These are phyloP conservation scores for Caenorhabditis sp. DNA, from an alignment of 2,888 invertebrate species.

Conservation along the genomic window DNA sequence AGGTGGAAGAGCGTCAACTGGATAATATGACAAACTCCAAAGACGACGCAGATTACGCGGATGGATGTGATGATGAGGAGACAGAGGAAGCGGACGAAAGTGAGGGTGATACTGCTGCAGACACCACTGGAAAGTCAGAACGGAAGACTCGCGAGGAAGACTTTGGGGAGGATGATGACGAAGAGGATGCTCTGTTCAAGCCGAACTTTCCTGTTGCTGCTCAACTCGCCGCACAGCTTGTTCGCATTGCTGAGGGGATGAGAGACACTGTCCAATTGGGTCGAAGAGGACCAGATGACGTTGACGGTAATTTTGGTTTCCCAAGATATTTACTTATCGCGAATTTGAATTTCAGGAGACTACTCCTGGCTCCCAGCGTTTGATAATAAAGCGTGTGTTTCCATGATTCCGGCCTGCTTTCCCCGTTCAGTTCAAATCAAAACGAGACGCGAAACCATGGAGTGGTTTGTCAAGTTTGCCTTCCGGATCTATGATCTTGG, in stretches of 20 bases:
- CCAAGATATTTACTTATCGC: not conserved
- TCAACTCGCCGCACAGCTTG: not conserved
- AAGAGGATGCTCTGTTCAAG: constrained; percentile 22
- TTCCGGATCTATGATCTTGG: constrained; percentile 2
- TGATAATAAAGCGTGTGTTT: constrained; percentile 96
- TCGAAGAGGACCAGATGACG: constrained; percentile 20
- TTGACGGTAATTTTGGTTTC: constrained; percentile 7
- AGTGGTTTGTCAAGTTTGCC: constrained; percentile 13
- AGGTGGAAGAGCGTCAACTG: not conserved
- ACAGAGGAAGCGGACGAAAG: not conserved
- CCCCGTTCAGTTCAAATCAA: constrained; percentile 88
- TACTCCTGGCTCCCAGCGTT: constrained; percentile 88
- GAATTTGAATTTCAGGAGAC: constrained; percentile 56
- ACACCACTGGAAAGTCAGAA: not conserved
- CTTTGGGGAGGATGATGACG: constrained; percentile 9
- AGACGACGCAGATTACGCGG: not conserved
- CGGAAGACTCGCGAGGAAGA: not conserved
- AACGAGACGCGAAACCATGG: constrained; percentile 26
- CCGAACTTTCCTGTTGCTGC: constrained; percentile 29
- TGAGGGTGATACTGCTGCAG: no score
- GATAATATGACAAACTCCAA: not conserved
- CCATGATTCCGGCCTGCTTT: constrained; percentile 97
- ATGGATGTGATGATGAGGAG: not conserved
- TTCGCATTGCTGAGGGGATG: not conserved
- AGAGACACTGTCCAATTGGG: constrained; percentile 8